These are phyloP conservation scores for Achatina immaculata DNA, from an alignment of 1,140 invertebrate genomes.

Conservation along the genomic window DNA sequence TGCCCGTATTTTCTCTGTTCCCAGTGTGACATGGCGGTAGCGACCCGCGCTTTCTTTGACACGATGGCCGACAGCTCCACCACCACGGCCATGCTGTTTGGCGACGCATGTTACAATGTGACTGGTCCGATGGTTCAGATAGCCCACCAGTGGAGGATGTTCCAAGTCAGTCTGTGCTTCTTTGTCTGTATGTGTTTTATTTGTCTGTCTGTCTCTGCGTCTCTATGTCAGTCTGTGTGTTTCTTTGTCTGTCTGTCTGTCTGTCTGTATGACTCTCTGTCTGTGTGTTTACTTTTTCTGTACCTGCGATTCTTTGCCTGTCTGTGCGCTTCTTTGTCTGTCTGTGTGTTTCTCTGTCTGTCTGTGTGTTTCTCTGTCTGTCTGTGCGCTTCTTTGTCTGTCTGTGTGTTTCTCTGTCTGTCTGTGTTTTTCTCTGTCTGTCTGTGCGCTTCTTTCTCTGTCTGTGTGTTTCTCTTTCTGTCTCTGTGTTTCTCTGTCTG, in stretches of 20 bases:
- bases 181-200: not conserved
- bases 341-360: not conserved
- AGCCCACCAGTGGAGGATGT: conserved; percentile 95
- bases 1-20: conserved; percentile 55
- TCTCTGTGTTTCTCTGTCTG: not conserved
- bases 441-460: not conserved
- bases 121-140: conserved; percentile 98
- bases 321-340: not conserved
- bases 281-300: not conserved
- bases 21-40: conserved; percentile 97
- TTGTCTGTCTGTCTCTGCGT: not conserved
- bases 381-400: conserved; percentile 9
- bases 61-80: conserved; percentile 91
- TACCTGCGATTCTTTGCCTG: not conserved
- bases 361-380: too few relatives aligned
- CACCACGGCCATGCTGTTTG: conserved; percentile 94
- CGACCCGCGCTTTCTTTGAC: conserved; percentile 97
- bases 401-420: not conserved
- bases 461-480: not conserved
- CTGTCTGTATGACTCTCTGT: not conserved
- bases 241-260: not conserved
- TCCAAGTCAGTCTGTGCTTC: conserved; percentile 79
- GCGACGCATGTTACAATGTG: conserved; percentile 94
- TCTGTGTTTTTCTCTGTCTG: not conserved
- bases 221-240: not conserved